Percentiles rank a stretch among this genome's conserved stretches.
phyloP scores from a whole-genome alignment of 2,113 vertebrate genomes.

The Loxodonta africana region DNA sequence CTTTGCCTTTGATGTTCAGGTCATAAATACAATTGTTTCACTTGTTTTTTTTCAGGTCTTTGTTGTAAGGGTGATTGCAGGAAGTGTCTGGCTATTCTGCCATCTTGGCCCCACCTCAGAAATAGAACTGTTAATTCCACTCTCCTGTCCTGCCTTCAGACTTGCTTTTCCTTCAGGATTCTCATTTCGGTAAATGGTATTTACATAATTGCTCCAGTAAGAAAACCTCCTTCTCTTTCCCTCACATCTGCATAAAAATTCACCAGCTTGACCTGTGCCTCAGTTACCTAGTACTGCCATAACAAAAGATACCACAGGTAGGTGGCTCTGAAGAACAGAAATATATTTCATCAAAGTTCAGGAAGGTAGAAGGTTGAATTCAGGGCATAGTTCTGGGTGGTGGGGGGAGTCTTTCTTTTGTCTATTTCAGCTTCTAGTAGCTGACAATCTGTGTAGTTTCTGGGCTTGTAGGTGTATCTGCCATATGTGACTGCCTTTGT shows the following conservation, averaged over 20 bases:
- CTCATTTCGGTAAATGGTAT: not conserved
- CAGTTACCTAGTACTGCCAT: not conserved
- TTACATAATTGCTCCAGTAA: not conserved
- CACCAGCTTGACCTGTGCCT: not conserved
- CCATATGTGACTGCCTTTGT: not conserved
- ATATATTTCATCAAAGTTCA: not conserved
- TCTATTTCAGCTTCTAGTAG: not conserved
- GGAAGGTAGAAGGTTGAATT: not conserved
- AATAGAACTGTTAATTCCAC: not conserved
- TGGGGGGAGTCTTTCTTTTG: not conserved
- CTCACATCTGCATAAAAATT: too few relatives aligned
- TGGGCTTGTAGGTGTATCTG: not conserved
- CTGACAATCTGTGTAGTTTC: not conserved
- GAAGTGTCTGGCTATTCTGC: too few relatives aligned
- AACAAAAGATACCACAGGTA: not conserved
- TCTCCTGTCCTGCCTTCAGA: not conserved
- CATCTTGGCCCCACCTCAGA: too few relatives aligned
- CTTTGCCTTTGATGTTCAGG: too few relatives aligned
- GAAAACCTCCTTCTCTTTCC: not conserved
- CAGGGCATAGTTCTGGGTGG: not conserved
- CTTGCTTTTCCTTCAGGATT: not conserved
- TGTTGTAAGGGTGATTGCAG: too few relatives aligned
- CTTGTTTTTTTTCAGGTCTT: too few relatives aligned
- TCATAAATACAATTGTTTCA: too few relatives aligned
- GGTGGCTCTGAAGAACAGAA: not conserved